Base-by-base conservation (phyloP, 2,888 invertebrate genomes). In the Eupithecia abbreviata region DNA sequence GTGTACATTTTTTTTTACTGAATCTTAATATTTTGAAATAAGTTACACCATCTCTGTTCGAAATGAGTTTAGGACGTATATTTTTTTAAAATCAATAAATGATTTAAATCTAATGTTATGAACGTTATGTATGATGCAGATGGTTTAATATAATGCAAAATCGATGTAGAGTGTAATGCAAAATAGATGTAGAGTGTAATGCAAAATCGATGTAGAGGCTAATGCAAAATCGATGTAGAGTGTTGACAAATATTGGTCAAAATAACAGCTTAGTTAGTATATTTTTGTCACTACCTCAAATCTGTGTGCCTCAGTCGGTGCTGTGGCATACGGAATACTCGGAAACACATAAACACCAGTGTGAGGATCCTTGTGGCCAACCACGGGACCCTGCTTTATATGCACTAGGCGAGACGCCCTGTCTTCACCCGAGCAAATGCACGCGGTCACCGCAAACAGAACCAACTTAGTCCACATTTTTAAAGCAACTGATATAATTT, bases 291-390 rank as follows among this genome's bases (percentile, higher is more conserved):
- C 41, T 79, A 82, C 88, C 83, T 89, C 89, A 78, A 87, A 91
- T 77, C 82, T 87, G 13, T 90, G 69, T 0, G 67, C 55, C 2
- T 90, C 90, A 5, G 84, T 87, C 0, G 91, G 92, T 2, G 86
- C 88, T n/a, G 87, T 90, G 1, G 92, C 92, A 66, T 91, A 92
- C 0, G 91, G 91, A 10, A 92, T 90, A 58, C 87, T 85, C 67
- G 87, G 85, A 75, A 90, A 92, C 0, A 79, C 76, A 72, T 82
- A 91, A 3, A 89, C 77, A 12, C 84, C 84, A 6, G 81, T 77
- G 6, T 77, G 78, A 0, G 84, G 81, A 6, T 86, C 84, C 45
- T 82, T 83, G 71, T 84, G 85, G 0, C 92, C 91, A 1, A 84
- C 82, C 47, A 91, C 87, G 0, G 81, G 82, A 0, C 91, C 91